Base-by-base conservation (phyloP, 2,888 invertebrate genomes). In the Lithosia quadra region DNA sequence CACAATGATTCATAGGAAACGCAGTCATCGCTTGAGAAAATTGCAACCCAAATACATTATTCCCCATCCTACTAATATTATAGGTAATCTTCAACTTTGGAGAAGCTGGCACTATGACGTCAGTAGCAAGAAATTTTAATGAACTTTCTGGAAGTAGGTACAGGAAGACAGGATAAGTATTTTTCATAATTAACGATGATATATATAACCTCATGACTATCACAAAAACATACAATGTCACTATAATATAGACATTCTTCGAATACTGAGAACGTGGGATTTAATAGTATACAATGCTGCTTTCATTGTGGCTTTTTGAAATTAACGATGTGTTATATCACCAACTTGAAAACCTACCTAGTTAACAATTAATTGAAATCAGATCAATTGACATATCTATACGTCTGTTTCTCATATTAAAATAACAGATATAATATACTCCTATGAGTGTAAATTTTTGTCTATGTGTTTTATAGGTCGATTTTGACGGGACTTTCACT, bases 141-240 rank as follows among this genome's bases (percentile, higher is more conserved):
- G 21, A 10, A 33, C 21, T 49, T 34, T 28, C 28, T 28, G 28
- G 28, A 28, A 28, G 28, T n/a, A n/a, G n/a, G n/a, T 28, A 5
- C 28, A 28, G 13, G 36, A 36, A 60, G 13, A 72, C 36, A 18
- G 63, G 56, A 60, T n/a, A n/a, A 65, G 65, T 63, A 3, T 61
- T 63, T 59, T 36, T 36, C n/a, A 5, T 67, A 69, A 79, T 71
- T 60, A 73, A 62, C 57, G 10, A 28, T 49, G 62, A 39, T 60
- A 39, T 69, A 57, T 43, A 39, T 49, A 68, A 68, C 75, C 74
- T 56, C 77, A 74, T 69, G 63, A 64, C 61, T 67, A 64, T 72
- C 69, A 71, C 28, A 28, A 58, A 28, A 43, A 39, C 43, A 64
- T 74, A 77, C 72, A 77, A 77, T 77, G 59, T 73, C 67, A 74